A percentile compares a stretch with the other conserved stretches of the same genome.
phyloP scores from a whole-genome alignment of 37 sponge, comb jelly and placozoan species.

The Amphimedon queenslandica region DNA sequence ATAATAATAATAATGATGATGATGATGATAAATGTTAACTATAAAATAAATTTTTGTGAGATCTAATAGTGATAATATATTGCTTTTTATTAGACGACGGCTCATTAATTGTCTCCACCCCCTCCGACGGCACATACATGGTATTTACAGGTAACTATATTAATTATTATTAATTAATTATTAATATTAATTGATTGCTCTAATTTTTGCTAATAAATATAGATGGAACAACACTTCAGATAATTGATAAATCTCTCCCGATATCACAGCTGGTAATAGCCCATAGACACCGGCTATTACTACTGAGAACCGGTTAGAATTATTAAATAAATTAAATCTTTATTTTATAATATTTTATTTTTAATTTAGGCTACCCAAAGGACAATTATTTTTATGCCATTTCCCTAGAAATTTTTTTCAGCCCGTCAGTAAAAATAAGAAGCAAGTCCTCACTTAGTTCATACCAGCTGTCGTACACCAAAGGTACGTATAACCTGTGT shows the following conservation, averaged over 20 bases:
- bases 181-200: no score
- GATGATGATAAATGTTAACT: no score
- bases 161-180: background rate
- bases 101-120: conserved; percentile 49
- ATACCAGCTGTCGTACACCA: conserved; percentile 44
- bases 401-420: conserved; percentile 34
- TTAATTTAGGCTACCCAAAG: conserved; percentile 31
- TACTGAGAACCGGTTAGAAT: conserved; percentile 75
- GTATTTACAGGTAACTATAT: conserved; percentile 40
- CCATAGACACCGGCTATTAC: conserved; percentile 48
- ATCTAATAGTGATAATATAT: background rate
- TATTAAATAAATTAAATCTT: no score
- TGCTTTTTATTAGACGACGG: conserved; percentile 46
- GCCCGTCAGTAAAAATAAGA: conserved; percentile 3
- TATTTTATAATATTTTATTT: background rate
- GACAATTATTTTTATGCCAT: conserved; percentile 54
- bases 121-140: conserved; percentile 52
- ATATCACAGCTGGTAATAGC: conserved; percentile 68
- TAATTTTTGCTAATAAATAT: background rate
- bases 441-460: conserved; percentile 22
- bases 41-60: no score
- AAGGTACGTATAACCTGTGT: conserved; percentile 4
- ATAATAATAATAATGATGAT: no score
- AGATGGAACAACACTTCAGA: conserved; percentile 51
- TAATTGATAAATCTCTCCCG: conserved; percentile 48